Base-by-base conservation (phyloP, 1,140 invertebrate species). In the Neoseiulus cucumeris region DNA sequence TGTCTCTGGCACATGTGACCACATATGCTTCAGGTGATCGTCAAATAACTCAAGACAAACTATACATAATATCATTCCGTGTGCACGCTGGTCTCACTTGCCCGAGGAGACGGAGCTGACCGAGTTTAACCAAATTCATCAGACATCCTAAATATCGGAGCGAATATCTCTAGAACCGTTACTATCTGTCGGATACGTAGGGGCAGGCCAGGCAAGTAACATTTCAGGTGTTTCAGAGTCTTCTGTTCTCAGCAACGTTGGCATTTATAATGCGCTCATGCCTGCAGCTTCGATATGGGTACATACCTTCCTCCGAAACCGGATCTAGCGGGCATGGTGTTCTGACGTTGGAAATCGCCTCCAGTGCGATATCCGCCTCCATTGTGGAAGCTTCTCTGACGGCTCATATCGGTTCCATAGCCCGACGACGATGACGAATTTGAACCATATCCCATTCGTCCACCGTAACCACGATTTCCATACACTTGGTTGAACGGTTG, bases 301-400 rank as follows among this genome's bases (percentile, higher is more conserved):
- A 59, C 51, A 29, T 33, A 59, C 51, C 51, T 59, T 59, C 51
- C 51, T 29, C 51, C 51, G 51, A 59, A 59, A 25, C 51, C 51
- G 22, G 25, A 29, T 25, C 51, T 59, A 2, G 51, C 25, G 25
- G 51, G 51, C 51, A 59, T 59, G 25, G 51, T 29, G 22, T 59
- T 59, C 51, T 59, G 51, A 29, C 51, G 25, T 2, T 59, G 51
- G 51, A 59, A 59, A 33, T 59, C 51, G 25, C 51, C 51, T 17
- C 51, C 51, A 59, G 17, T 25, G 22, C 33, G 51, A 33, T 33
- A 25, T 17, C 25, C 51, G 9, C 51, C 33, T 25, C 22, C 33
- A 29, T 33, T 33, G 22, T 59, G 51, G 51, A 59, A 59, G 51
- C 51, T 59, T 17, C 51, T 25, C 51, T 59, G 51, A 25, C 51